Evolutionary conservation across 2,888 invertebrate genomes (phyloP).

Genomic region (Phengaris arion): DNA sequence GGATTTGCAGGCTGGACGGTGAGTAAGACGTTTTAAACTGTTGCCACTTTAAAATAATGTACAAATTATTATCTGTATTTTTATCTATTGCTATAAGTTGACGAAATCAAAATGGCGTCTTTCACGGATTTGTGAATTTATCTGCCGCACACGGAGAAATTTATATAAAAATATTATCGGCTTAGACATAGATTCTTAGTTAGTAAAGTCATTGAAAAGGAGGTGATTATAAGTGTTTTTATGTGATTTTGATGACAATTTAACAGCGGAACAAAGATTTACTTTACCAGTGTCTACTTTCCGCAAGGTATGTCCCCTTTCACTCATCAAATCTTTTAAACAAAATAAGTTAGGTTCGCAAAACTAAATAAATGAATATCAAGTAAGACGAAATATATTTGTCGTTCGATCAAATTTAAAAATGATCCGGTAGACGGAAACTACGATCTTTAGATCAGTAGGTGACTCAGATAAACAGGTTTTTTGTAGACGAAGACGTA

Average conservation of each 20-base stretch:
- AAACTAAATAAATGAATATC: background rate
- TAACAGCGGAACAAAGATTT: conserved; percentile 49
- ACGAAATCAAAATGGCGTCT: conserved; percentile 80
- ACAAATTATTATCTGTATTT: conserved; percentile 40
- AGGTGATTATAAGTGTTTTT: conserved; percentile 55
- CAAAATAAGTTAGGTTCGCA: conserved; percentile 46
- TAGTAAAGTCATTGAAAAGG: conserved; percentile 49
- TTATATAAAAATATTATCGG: conserved; percentile 54
- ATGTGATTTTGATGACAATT: conserved; percentile 49
- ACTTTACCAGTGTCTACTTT: conserved; percentile 48
- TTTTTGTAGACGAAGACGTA: conserved; percentile 54
- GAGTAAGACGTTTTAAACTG: background rate
- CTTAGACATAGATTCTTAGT: conserved; percentile 45
- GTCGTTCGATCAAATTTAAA: conserved; percentile 36
- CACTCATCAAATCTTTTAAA: conserved; percentile 67
- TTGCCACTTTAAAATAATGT: background rate
- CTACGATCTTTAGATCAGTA: conserved; percentile 63
- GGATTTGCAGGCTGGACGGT: too few relatives aligned
- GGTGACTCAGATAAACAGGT: conserved; percentile 66
- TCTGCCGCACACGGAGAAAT: conserved; percentile 65
- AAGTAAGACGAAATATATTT: background rate
- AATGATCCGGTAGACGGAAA: conserved; percentile 50
- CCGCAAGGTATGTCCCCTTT: conserved; percentile 75
- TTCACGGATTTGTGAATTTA: conserved; percentile 69
- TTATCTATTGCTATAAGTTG: conserved; percentile 71